phyloP scores from a whole-genome alignment of 2,888 invertebrate species.

The Nomada flava region DNA sequence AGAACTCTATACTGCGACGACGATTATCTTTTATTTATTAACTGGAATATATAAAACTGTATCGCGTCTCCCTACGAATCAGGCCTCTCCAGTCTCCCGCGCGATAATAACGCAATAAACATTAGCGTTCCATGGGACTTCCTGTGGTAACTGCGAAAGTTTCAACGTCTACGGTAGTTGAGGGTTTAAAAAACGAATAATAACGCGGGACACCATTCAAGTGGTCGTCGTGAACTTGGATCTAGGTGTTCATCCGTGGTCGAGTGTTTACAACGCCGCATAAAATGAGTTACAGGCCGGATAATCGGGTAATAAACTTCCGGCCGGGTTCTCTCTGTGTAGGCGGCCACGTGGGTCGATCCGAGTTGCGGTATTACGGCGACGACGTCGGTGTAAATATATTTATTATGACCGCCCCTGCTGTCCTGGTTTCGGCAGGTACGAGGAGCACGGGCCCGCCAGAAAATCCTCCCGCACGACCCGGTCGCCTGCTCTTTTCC shows the following conservation, averaged over 20 bases:
- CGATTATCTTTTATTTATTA: too few species aligned
- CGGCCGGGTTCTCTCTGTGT: conserved; percentile 37
- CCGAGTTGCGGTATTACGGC: conserved; percentile 53
- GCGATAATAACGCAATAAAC: too few species aligned
- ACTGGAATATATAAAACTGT: too few species aligned
- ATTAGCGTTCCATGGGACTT: too few species aligned
- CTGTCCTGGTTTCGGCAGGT: conserved; percentile 23
- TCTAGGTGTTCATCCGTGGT: conserved; percentile 22
- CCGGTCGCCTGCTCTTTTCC: neutral
- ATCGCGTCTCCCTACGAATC: too few species aligned
- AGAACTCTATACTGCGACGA: too few species aligned
- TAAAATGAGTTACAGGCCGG: conserved; percentile 64
- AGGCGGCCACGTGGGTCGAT: conserved; percentile 57
- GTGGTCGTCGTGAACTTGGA: neutral
- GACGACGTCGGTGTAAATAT: conserved; percentile 62
- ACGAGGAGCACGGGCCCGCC: neutral
- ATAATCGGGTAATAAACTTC: conserved; percentile 66
- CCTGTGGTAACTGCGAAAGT: too few species aligned
- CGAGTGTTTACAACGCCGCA: conserved; percentile 56
- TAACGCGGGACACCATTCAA: neutral
- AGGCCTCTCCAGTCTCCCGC: too few species aligned
- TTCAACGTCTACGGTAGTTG: neutral
- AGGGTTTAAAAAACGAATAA: neutral
- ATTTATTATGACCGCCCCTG: conserved; percentile 57
- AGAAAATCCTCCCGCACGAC: neutral